These are phyloP conservation scores for Callyntrura guangdongensis DNA, from an alignment of 2,888 invertebrate genomes.

Conservation along the genomic window DNA sequence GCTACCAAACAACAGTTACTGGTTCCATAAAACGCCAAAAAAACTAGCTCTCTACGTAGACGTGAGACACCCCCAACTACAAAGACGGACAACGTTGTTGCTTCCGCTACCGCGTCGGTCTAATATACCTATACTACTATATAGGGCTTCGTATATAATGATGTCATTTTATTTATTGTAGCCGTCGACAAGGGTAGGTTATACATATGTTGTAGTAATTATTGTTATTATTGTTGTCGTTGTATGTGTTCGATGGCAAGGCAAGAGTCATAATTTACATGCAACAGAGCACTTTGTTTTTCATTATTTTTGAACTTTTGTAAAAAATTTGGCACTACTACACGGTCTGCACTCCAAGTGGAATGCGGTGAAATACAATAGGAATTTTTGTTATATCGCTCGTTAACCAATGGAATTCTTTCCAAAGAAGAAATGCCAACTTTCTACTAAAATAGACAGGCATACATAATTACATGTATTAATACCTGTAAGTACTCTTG, in stretches of 20 bases:
- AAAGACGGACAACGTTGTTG: constrained; percentile 1
- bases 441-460: constrained; percentile 28
- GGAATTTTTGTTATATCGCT: background rate
- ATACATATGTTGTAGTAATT: too few relatives aligned
- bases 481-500: too few relatives aligned
- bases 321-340: background rate
- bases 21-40: constrained; percentile 32
- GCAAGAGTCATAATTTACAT: constrained; percentile 12
- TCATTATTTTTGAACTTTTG: constrained; percentile 8
- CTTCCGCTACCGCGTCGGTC: background rate
- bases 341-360: background rate
- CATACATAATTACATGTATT: too few relatives aligned
- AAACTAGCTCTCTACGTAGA: background rate
- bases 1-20: background rate
- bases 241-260: constrained; percentile 5
- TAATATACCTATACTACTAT: background rate
- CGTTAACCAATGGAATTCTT: too few relatives aligned
- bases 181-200: background rate
- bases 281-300: constrained; percentile 31
- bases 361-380: too few relatives aligned
- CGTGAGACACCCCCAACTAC: background rate
- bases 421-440: background rate
- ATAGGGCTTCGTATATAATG: background rate
- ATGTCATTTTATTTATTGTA: constrained; percentile 11
- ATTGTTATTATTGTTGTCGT: background rate